These are phyloP conservation scores for Amphiprion percula DNA, from an alignment of 2,113 vertebrate genomes.

Conservation along the genomic window DNA sequence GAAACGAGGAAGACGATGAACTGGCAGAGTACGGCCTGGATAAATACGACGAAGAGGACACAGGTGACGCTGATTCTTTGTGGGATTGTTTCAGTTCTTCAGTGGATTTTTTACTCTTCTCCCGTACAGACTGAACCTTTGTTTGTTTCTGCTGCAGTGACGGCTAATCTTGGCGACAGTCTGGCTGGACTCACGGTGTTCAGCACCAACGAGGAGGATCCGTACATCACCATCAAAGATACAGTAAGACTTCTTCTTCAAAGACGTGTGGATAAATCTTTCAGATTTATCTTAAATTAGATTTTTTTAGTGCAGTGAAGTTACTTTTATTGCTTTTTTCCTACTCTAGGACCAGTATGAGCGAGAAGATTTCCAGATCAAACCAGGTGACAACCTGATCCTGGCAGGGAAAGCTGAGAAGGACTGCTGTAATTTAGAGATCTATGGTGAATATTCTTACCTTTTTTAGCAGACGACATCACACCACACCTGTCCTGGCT, in stretches of 20 bases:
- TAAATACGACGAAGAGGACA: slow-evolving; percentile 90
- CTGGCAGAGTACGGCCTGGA: slow-evolving; percentile 93
- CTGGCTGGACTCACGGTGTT: slow-evolving; percentile 93
- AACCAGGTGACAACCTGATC: slow-evolving; percentile 93
- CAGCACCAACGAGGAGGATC: slow-evolving; percentile 92
- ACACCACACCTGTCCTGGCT: too few relatives aligned
- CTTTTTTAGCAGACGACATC: too few relatives aligned
- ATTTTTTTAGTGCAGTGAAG: background rate
- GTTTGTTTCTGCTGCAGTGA: slow-evolving; percentile 73
- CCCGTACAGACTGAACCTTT: background rate
- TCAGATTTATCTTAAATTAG: too few relatives aligned
- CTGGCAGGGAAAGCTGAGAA: slow-evolving; percentile 91
- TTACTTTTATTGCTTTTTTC: background rate
- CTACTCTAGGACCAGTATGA: slow-evolving; percentile 94
- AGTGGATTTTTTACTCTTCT: background rate
- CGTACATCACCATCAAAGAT: slow-evolving; percentile 95
- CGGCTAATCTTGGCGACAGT: slow-evolving; percentile 90
- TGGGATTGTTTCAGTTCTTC: background rate
- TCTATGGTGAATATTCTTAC: slow-evolving; percentile 85
- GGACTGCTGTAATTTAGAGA: slow-evolving; percentile 94
- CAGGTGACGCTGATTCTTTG: slow-evolving; percentile 76
- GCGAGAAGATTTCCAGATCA: slow-evolving; percentile 94
- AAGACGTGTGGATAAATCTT: too few relatives aligned
- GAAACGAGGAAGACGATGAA: slow-evolving; percentile 77
- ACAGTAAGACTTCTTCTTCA: slow-evolving; percentile 84